A percentile compares a stretch with the other conserved stretches of the same genome.
These are phyloP conservation scores for Mesembrinibis cayennensis DNA, from an alignment of 2,113 vertebrate species.

Conservation along the genomic window DNA sequence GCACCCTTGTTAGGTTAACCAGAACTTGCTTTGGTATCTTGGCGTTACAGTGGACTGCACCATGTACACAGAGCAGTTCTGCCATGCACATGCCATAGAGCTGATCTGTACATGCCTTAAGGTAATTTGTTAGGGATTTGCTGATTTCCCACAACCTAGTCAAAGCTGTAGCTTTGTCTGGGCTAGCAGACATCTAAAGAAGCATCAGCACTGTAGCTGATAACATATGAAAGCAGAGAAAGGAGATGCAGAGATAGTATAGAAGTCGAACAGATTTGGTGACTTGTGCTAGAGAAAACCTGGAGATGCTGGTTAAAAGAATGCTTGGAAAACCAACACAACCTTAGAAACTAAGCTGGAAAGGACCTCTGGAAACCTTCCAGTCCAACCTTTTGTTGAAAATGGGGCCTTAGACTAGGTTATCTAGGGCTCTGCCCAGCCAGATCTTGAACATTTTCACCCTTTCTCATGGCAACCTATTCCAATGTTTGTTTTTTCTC, in stretches of 20 bases:
- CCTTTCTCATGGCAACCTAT: neutral
- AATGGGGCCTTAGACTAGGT: neutral
- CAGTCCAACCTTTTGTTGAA: neutral
- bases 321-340: neutral
- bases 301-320: neutral
- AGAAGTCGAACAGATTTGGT: neutral
- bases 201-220: neutral
- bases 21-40: neutral
- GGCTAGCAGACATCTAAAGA: neutral
- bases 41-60: neutral
- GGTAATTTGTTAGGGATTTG: neutral
- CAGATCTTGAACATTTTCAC: neutral
- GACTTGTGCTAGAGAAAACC: neutral
- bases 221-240: neutral
- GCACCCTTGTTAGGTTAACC: neutral
- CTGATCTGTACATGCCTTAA: neutral
- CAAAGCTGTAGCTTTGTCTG: neutral
- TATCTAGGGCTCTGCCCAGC: neutral
- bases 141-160: neutral
- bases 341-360: neutral
- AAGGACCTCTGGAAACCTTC: neutral
- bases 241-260: neutral
- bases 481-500: neutral
- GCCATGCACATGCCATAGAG: neutral
- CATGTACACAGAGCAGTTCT: fast-evolving